Conservation (phyloP, 2,797 vertebrate species). For the Erpetoichthys calabaricus region DNA sequence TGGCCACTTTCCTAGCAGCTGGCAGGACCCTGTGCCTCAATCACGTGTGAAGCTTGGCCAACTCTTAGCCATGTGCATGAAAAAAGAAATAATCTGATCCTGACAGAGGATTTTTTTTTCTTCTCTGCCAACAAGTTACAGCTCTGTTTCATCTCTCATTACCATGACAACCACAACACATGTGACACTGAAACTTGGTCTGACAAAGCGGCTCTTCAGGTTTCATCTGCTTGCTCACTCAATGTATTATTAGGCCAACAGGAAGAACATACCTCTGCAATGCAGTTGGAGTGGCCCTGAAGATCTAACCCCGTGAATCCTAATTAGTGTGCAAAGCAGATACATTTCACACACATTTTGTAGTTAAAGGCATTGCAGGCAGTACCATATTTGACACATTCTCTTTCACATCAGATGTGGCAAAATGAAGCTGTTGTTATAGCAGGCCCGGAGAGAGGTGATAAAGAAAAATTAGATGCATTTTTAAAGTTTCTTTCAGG, state of each 20-base stretch:
- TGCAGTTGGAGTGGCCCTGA: constrained; percentile 1
- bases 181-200: constrained; percentile 1
- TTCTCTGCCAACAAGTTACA: neutral
- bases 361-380: neutral
- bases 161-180: constrained; percentile 17
- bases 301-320: constrained; percentile 1
- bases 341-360: constrained; percentile 7
- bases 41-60: too few species aligned
- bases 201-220: neutral
- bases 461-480: constrained; percentile 3
- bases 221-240: neutral
- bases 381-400: constrained; percentile 2
- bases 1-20: too few species aligned
- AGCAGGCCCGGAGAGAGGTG: constrained; percentile 3
- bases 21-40: too few species aligned
- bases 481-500: neutral
- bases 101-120: too few species aligned
- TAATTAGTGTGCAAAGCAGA: constrained; percentile 13
- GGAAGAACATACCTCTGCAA: constrained; percentile 3
- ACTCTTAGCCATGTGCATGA: too few species aligned
- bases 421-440: constrained; percentile 1
- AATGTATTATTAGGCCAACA: neutral
- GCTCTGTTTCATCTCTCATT: constrained; percentile 17
- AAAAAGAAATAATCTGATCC: too few species aligned
- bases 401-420: constrained; percentile 3